Evolutionary conservation across 2,113 vertebrate genomes (phyloP).

Genomic region (Ariopsis seemanni): DNA sequence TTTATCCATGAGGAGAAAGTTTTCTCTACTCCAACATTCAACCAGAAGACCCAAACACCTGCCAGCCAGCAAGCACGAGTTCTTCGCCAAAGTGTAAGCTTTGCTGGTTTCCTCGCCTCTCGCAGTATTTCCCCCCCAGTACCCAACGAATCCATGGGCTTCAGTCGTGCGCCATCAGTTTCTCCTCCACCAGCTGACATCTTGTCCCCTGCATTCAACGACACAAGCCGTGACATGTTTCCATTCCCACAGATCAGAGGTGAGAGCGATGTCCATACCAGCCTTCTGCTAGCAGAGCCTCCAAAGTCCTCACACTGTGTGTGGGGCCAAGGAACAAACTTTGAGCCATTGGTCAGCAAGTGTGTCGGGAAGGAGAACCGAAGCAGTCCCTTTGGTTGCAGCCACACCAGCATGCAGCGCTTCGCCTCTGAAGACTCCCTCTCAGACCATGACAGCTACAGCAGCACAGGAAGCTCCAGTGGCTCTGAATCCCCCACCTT

Average conservation of each 20-base stretch:
- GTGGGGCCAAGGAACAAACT: conserved; percentile 71
- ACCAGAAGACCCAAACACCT: conserved; percentile 56
- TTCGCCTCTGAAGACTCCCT: conserved; percentile 86
- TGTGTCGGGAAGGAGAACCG: conserved; percentile 57
- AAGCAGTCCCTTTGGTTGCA: conserved; percentile 33
- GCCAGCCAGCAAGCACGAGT: conserved; percentile 60
- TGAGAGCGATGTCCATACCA: conserved; percentile 70
- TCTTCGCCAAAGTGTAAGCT: conserved; percentile 84
- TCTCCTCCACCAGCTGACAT: conserved; percentile 78
- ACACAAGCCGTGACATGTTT: conserved; percentile 63
- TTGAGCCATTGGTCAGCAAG: conserved; percentile 52
- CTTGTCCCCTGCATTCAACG: conserved; percentile 71
- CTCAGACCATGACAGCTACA: conserved; percentile 82
- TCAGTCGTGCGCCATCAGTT: conserved; percentile 76
- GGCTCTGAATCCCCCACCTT: conserved; percentile 84
- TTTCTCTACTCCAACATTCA: conserved; percentile 49
- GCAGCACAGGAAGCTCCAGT: conserved; percentile 82
- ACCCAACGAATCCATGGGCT: conserved; percentile 70
- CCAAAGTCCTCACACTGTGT: conserved; percentile 70
- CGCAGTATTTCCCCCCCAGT: conserved; percentile 70
- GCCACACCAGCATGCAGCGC: conserved; percentile 64
- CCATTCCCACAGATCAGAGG: conserved; percentile 72
- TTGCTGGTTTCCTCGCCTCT: conserved; percentile 74
- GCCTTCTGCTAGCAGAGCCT: conserved; percentile 66
- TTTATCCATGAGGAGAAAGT: conserved; percentile 83